Evolutionary conservation across 2,113 vertebrate genomes (phyloP), one percentile per base, ranked within the genome.

Genomic region (Dissostichus mawsoni): DNA sequence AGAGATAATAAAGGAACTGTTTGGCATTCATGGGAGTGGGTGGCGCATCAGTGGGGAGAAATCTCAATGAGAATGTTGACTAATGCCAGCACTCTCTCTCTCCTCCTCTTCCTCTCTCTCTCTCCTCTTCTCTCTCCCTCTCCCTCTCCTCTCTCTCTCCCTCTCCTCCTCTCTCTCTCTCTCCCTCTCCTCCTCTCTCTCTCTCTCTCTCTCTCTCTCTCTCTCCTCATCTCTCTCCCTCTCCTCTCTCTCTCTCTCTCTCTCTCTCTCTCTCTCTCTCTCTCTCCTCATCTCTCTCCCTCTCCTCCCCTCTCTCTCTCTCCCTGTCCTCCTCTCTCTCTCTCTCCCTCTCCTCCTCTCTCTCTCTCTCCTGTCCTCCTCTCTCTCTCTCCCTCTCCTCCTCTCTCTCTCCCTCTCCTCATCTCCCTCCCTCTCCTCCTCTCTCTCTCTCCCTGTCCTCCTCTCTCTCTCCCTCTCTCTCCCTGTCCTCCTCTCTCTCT

Each of bases 1-100:
- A 76, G 67, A 92, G 90, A 92, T 94, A 92, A 94, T 94, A 93
- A 94, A 94, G 91, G 76, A 77, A 90, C 87, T 93, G 85, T 92
- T 94, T 94, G 91, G 91, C 89, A 94, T 95, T 93, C 94, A 91
- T 81, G 77, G 87, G 86, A 83, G 89, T 90, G 86, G 91, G 89
- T 91, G 90, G 87, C 20, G 72, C 88, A 90, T 92, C 93, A 91
- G 86, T 72, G 80, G 78, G 84, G 91, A 86, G 84, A 90, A 76
- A 85, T 90, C 88, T 86, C 75, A 78, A 79, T 45, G 74, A 81
- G 83, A 87, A 82, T 84, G 87, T 88, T 76, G 81, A 87, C 86
- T 84, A 88, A 77, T 79, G 82, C 87, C 71, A 68, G 59, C 61
- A 58, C 50, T 9, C 48, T 57, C 68, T 2, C 23, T 69, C 48